phyloP scores from a whole-genome alignment of 2,888 invertebrate genomes.

The Drosophila austrosaltans region DNA sequence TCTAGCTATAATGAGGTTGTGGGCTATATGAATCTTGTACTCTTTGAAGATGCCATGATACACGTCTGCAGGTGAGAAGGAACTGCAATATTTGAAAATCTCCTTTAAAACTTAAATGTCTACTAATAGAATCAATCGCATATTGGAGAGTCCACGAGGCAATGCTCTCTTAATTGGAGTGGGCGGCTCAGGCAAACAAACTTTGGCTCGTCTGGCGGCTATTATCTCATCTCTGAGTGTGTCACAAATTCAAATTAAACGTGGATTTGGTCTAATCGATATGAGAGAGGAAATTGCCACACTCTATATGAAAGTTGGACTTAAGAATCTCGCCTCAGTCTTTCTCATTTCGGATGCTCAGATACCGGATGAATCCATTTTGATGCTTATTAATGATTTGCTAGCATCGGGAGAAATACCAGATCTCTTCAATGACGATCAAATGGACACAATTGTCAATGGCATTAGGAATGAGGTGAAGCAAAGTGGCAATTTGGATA shows the following conservation, averaged over 20 bases:
- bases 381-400: constrained; percentile 96
- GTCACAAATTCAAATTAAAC: constrained; percentile 94
- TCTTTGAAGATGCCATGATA: constrained; percentile 97
- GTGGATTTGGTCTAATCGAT: constrained; percentile 93
- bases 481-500: constrained; percentile 91
- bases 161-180: constrained; percentile 97
- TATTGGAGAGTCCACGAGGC: constrained; percentile 95
- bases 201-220: constrained; percentile 93
- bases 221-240: constrained; percentile 96
- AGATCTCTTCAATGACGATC: constrained; percentile 95
- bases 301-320: constrained; percentile 93
- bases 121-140: constrained; percentile 90
- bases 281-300: constrained; percentile 89
- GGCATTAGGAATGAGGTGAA: constrained; percentile 92
- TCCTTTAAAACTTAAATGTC: not conserved
- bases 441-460: constrained; percentile 92
- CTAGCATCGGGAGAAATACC: constrained; percentile 97
- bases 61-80: constrained; percentile 90
- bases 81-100: not conserved
- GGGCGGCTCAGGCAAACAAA: constrained; percentile 97
- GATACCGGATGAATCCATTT: constrained; percentile 94
- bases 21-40: constrained; percentile 96
- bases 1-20: constrained; percentile 94
- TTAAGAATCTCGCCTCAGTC: constrained; percentile 93
- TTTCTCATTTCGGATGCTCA: constrained; percentile 98